Base-by-base conservation (phyloP, 2,888 invertebrate species). In the Drosophila pseudotakahashii region DNA sequence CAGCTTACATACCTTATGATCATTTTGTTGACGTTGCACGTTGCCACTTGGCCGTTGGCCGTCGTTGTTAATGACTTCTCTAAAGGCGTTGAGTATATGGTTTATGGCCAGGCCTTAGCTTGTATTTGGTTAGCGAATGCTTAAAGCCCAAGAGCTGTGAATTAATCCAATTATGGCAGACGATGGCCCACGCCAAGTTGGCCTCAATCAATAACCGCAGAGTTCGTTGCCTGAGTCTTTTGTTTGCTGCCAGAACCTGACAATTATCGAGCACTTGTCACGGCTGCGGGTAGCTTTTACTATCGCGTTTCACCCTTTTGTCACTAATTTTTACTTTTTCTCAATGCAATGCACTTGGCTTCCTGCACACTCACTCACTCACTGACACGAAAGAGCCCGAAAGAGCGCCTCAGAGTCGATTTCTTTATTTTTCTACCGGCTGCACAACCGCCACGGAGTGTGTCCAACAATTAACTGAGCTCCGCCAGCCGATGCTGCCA, bases 401-500 rank as follows among this genome's bases (percentile, higher is more conserved):
- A 30, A 26, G 26, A 19, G 19, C 19, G 19, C 19, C 19, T 19
- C 19, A 19, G 19, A 81, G 87, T 50, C 51, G 45, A 45, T 66
- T 50, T 62, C 11, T 42, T 42, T 42, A 1, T 42, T 42, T 42
- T 19, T 37, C 51, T 44, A 66, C 64, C 77, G 76, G 80, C 69
- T 75, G 77, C 73, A 80, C 85, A 86, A 89, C 90, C 89, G 77
- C 64, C 70, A 77, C 83, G 87, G 77, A 77, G 81, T 81, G 76
- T 84, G 86, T 87, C 82, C 90, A 85, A 88, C 86, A 76, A 83
- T 81, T 85, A 86, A 90, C 90, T 90, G 89, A 89, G 84, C 75
- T 75, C 79, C 78, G 77, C 81, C 77, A 76, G 77, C 74, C 81
- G 88, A 81, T 87, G 89, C 76, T 78, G 86, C 79, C 73, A 80